Evolutionary conservation across 2,888 invertebrate species (phyloP).

Genomic region (Sesia apiformis): DNA sequence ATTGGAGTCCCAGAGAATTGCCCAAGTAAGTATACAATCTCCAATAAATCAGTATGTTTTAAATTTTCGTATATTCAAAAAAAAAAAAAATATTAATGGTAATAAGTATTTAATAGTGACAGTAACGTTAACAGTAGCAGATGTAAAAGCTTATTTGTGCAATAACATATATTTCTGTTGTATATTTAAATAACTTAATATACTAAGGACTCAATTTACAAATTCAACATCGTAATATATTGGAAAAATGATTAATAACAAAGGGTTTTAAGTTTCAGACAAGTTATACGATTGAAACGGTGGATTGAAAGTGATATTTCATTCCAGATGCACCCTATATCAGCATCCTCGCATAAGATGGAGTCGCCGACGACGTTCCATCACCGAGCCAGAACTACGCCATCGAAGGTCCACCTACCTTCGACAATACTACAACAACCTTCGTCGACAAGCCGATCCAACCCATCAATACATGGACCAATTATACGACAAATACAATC

Average conservation of each 20-base stretch:
- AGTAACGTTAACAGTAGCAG: no score
- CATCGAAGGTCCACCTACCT: slow-evolving; percentile 54
- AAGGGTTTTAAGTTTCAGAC: background rate
- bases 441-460: slow-evolving; percentile 35
- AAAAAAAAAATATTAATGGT: no score
- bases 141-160: no score
- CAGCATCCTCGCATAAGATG: slow-evolving; percentile 91
- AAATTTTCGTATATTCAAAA: no score
- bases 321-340: slow-evolving; percentile 81
- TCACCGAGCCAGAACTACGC: slow-evolving; percentile 50
- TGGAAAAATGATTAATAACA: no score
- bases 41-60: no score
- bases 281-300: background rate
- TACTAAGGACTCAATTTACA: no score
- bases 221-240: no score
- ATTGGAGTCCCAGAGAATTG: slow-evolving; percentile 92
- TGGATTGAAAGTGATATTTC: background rate
- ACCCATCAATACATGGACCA: slow-evolving; percentile 43
- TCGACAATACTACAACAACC: slow-evolving; percentile 54
- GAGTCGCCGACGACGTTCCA: slow-evolving; percentile 80
- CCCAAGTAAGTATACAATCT: slow-evolving; percentile 75
- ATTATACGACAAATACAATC: slow-evolving; percentile 64
- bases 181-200: no score
- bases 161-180: no score
- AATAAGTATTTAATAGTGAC: no score